A percentile compares a stretch with the other conserved stretches of the same genome.
Evolutionary conservation across 2,888 invertebrate genomes (phyloP).

Genomic region (Ischnura elegans): DNA sequence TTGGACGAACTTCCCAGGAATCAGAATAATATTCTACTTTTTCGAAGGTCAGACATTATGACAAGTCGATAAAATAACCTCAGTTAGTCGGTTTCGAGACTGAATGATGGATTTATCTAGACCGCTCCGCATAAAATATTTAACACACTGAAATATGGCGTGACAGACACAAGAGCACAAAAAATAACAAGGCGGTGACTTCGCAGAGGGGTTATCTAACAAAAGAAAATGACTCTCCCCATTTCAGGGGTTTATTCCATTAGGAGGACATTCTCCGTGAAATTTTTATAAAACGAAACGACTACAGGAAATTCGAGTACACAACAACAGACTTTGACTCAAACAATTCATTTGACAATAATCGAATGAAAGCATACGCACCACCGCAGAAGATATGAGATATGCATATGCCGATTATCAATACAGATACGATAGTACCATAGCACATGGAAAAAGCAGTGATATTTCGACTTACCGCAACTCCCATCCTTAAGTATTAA

Average conservation of each 20-base stretch:
- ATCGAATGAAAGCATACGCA: no score
- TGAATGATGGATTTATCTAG: background rate
- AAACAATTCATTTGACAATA: no score
- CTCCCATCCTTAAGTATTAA: no score
- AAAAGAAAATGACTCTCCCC: background rate
- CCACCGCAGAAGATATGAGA: no score
- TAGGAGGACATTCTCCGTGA: background rate
- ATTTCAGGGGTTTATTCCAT: background rate
- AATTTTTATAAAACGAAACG: background rate
- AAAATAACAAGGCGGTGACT: background rate
- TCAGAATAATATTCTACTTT: background rate
- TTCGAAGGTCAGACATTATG: background rate
- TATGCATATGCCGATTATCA: no score
- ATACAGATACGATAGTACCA: no score
- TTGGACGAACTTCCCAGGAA: background rate
- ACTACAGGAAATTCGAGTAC: background rate
- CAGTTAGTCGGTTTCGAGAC: background rate
- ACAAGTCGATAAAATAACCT: background rate
- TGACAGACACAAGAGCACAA: slow-evolving; percentile 8
- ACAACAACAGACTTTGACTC: no score
- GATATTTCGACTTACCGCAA: no score
- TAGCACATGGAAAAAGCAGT: no score
- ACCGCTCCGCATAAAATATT: slow-evolving; percentile 15
- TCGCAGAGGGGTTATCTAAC: background rate
- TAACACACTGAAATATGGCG: slow-evolving; percentile 2